These are phyloP conservation scores for Danionella cerebrum DNA, from an alignment of 2,113 vertebrate species.

Conservation along the genomic window DNA sequence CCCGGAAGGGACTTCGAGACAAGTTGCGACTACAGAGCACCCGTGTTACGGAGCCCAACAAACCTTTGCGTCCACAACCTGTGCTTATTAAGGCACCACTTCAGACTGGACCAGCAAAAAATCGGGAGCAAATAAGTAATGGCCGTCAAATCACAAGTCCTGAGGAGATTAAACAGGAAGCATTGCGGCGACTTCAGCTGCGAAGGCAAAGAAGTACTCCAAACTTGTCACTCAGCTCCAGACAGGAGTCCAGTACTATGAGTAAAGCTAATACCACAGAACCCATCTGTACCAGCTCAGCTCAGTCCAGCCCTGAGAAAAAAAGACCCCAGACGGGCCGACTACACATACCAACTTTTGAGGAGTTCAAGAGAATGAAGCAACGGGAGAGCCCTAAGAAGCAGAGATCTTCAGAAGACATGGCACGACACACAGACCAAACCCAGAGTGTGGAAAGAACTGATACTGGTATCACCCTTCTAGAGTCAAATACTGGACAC, in stretches of 20 bases:
- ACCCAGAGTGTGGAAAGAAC: neutral
- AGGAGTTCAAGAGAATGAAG: conserved; percentile 83
- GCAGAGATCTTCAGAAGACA: neutral
- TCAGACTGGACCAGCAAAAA: neutral
- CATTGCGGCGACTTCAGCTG: conserved; percentile 69
- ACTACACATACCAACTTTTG: conserved; percentile 78
- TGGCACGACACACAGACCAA: neutral
- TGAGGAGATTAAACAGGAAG: conserved; percentile 78
- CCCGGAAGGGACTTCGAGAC: conserved; percentile 71
- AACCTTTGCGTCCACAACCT: conserved; percentile 64
- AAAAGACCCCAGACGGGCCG: conserved; percentile 55
- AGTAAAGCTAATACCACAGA: conserved; percentile 65
- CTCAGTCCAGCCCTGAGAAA: conserved; percentile 36
- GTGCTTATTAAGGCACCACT: conserved; percentile 35
- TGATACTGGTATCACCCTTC: neutral
- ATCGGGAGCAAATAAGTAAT: conserved; percentile 39
- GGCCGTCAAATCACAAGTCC: conserved; percentile 59
- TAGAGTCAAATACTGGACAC: neutral
- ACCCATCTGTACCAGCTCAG: conserved; percentile 38
- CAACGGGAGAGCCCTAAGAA: conserved; percentile 53
- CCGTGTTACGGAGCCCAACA: conserved; percentile 61
- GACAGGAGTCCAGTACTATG: conserved; percentile 46
- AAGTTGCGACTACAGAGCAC: conserved; percentile 74
- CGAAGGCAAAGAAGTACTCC: conserved; percentile 77
- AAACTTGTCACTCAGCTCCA: conserved; percentile 55